Conservation (phyloP, 2,888 invertebrate genomes). For the Onchidella celtica region DNA sequence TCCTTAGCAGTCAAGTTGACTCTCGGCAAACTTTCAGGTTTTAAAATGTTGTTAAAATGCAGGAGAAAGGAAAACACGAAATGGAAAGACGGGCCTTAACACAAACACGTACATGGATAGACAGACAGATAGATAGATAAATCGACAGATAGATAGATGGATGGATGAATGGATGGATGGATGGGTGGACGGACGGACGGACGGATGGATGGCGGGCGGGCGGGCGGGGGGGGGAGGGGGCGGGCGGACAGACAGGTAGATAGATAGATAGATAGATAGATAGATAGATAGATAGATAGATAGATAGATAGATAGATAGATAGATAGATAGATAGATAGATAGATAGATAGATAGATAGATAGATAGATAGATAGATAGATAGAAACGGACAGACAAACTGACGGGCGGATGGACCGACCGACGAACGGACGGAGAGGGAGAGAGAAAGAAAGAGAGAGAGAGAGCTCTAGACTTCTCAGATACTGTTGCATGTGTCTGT, state of each 20-base stretch:
- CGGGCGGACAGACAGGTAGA: constrained; percentile 12
- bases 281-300: not conserved
- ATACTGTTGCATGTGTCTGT: no score
- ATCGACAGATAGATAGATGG: not conserved
- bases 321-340: constrained; percentile 6
- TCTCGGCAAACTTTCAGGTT: no score
- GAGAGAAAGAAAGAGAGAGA: no score
- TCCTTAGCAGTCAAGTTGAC: no score
- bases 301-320: constrained; percentile 34
- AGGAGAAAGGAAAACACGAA: no score
- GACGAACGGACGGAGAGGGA: no score
- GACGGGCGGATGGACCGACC: no score
- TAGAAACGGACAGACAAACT: not conserved
- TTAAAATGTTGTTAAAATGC: no score
- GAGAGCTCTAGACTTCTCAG: no score
- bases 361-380: not conserved
- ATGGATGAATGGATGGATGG: not conserved
- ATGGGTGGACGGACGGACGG: not conserved
- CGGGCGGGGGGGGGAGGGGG: not conserved
- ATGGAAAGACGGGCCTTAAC: no score
- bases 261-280: not conserved
- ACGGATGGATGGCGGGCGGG: not conserved
- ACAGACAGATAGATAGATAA: not conserved
- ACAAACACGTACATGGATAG: not conserved
- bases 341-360: not conserved